phyloP scores from a whole-genome alignment of 2,888 invertebrate species.

The Scaptodrosophila latifasciaeformis region DNA sequence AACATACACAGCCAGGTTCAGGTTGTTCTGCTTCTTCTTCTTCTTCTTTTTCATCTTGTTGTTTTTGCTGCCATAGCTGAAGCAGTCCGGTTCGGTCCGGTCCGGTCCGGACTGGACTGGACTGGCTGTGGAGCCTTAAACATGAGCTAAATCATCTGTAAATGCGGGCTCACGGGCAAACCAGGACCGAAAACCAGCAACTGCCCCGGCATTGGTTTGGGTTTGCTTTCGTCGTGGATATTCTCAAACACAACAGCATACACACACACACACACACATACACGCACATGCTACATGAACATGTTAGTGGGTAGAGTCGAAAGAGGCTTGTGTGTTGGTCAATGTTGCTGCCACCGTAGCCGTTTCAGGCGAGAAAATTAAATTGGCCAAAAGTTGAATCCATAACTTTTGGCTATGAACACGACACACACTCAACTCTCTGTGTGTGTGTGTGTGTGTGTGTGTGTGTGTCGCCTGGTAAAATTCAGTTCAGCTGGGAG shows the following conservation, averaged over 20 bases:
- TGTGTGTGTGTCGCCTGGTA: slow-evolving; percentile 43
- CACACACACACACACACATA: slow-evolving; percentile 2
- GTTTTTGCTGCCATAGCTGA: neutral
- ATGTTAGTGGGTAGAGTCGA: neutral
- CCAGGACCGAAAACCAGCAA: slow-evolving; percentile 21
- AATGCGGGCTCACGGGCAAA: slow-evolving; percentile 53
- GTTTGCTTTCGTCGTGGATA: slow-evolving; percentile 26
- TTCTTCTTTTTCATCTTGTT: too few species aligned
- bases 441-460: too few species aligned
- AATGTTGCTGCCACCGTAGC: slow-evolving; percentile 49
- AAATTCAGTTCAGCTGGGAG: slow-evolving; percentile 52
- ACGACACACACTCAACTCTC: slow-evolving; percentile 45
- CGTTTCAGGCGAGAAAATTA: slow-evolving; percentile 73
- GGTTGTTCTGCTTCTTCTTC: too few species aligned
- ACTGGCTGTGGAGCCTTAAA: slow-evolving; percentile 49
- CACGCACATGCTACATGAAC: neutral
- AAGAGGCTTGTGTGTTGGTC: slow-evolving; percentile 5
- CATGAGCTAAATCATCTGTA: slow-evolving; percentile 73
- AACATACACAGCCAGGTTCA: slow-evolving; percentile 8
- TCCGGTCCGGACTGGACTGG: too few species aligned
- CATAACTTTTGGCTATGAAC: slow-evolving; percentile 65
- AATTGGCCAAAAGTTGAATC: slow-evolving; percentile 72
- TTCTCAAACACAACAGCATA: slow-evolving; percentile 36
- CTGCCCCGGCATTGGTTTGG: slow-evolving; percentile 19
- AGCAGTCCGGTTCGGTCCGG: neutral